Percentiles rank a stretch among this genome's conserved stretches.
Evolutionary conservation across 2,888 invertebrate species (phyloP).

Genomic region (Pollenia griseotomentosa): DNA sequence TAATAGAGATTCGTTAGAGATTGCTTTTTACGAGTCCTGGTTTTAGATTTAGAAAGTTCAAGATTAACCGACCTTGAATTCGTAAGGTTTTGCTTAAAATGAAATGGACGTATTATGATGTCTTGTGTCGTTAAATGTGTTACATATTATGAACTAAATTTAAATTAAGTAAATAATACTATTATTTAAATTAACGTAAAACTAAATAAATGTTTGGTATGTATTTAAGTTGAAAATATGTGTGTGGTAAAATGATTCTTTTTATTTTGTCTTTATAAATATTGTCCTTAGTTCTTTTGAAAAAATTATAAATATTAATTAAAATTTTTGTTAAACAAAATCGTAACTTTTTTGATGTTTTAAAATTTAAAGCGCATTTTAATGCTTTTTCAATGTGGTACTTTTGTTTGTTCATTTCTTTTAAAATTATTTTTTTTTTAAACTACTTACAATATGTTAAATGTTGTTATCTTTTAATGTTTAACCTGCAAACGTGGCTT

Average conservation of each 20-base stretch:
- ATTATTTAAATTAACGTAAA: conserved; percentile 6
- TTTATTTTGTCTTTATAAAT: conserved; percentile 63
- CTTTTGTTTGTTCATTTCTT: conserved; percentile 22
- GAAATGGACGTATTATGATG: conserved; percentile 82
- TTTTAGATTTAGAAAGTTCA: conserved; percentile 27
- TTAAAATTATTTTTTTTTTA: conserved; percentile 5
- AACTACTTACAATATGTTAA: conserved; percentile 71
- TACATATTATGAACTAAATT: conserved; percentile 66
- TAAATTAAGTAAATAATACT: conserved; percentile 41
- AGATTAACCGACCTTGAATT: conserved; percentile 1
- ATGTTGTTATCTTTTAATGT: conserved; percentile 19
- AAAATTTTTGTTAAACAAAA: conserved; percentile 68
- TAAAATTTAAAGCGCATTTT: conserved; percentile 40
- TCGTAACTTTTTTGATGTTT: conserved; percentile 74
- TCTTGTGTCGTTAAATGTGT: conserved; percentile 73
- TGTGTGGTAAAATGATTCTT: conserved; percentile 59
- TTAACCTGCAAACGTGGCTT: conserved; percentile 81
- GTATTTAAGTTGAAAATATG: conserved; percentile 34
- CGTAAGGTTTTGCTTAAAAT: conserved; percentile 60
- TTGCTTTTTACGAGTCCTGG: conserved; percentile 49
- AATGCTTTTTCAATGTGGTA: conserved; percentile 22
- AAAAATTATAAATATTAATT: conserved; percentile 29
- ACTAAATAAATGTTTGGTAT: background rate
- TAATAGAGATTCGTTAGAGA: conserved; percentile 35
- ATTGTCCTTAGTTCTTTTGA: conserved; percentile 67